These are phyloP conservation scores for Mythimna loreyi DNA, from an alignment of 2,888 invertebrate genomes.

Conservation along the genomic window DNA sequence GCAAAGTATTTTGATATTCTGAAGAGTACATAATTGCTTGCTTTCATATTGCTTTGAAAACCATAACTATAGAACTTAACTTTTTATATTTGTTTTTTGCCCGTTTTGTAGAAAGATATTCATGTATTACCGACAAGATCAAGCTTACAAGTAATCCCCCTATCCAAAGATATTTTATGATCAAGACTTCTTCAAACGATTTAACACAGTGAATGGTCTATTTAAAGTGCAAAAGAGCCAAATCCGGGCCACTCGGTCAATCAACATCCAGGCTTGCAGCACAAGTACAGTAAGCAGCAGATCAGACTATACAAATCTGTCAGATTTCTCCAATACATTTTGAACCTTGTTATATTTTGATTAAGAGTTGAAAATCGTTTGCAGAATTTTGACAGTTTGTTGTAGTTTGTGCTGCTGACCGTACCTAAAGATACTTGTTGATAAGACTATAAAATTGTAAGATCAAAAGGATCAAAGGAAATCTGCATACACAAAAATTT, in stretches of 20 bases:
- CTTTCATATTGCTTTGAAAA: neutral
- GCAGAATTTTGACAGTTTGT: too few species aligned
- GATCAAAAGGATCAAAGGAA: constrained; percentile 55
- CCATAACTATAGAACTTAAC: neutral
- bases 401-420: too few species aligned
- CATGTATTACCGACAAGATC: neutral
- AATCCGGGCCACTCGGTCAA: constrained; percentile 27
- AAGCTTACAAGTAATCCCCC: neutral
- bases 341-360: too few species aligned
- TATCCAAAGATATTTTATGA: constrained; percentile 3
- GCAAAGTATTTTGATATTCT: neutral
- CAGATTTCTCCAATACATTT: too few species aligned
- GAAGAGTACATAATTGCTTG: neutral
- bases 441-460: constrained; percentile 40
- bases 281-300: neutral
- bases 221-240: constrained; percentile 13
- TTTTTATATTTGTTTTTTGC: neutral
- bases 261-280: constrained; percentile 8
- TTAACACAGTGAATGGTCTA: constrained; percentile 7
- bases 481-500: constrained; percentile 2
- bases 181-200: constrained; percentile 28
- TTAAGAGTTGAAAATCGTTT: too few species aligned
- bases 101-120: neutral
- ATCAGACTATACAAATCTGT: too few species aligned
- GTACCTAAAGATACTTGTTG: constrained; percentile 7